Evolutionary conservation across 1,140 invertebrate species (phyloP), one percentile per base, ranked within the genome.

Genomic region (Sipha flava): DNA sequence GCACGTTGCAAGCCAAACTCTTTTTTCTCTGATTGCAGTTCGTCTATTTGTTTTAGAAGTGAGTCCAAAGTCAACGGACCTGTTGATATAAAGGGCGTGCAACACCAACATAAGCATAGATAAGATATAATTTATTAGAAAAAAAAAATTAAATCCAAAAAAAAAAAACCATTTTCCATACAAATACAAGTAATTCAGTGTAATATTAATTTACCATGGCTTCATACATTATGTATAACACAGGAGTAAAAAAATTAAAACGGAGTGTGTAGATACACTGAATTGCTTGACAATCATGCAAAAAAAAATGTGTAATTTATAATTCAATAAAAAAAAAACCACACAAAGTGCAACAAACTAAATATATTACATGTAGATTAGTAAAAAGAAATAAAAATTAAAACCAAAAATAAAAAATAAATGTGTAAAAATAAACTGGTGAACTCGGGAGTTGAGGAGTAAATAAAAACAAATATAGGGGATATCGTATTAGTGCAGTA

Each of bases 1-100:
- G 94, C 95, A 83, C 94, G 89, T 86, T 96, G 94, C 59, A 89
- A 86, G 84, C 95, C 93, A 87, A 95, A 96, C 85, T 96, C 93
- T 81, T 88, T 87, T 81, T 90, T 91, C 82, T 90, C 89, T 14
- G 82, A 82, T 82, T 90, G 87, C 45, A 91, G 82, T 81, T 83
- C 83, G 64, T 83, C 83, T n/a, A 88, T 81, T 83, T 86, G 81
- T 72, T 81, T 81, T 59, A 70, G 64, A 79, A 79, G 64, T 52
- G 66, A 72, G 62, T 79, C 66, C 77, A 81, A 31, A 72, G 66
- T 64, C 77, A 79, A 75, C 54, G 54, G 73, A 77, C 73, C 73
- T 77, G 73, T 57, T 23, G 7, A 77, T 77, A 77, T 57, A 57
- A 77, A 75, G 9, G 59, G 73, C 73, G 73, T 77, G 73, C 73